A percentile compares a stretch with the other conserved stretches of the same genome.
phyloP scores from a whole-genome alignment of 1,140 invertebrate species.

The Drosophila ogumai region DNA sequence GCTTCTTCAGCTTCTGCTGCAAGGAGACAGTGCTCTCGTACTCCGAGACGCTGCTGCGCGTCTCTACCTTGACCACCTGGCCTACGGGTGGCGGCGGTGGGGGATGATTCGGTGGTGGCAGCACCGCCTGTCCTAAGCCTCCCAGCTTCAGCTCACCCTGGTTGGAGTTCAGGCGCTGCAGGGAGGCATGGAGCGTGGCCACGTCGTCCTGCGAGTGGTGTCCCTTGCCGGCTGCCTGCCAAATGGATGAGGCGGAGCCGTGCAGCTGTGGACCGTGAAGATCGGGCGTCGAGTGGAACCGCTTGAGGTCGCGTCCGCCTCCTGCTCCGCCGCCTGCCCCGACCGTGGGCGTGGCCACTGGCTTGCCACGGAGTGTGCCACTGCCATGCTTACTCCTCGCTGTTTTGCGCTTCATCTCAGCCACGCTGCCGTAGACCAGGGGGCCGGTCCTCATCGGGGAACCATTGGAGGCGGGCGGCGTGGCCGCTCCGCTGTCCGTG shows the following conservation, averaged over 20 bases:
- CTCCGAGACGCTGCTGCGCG: conserved; percentile 84
- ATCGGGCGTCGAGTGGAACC: conserved; percentile 96
- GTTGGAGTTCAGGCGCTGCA: conserved; percentile 77
- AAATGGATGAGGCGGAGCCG: conserved; percentile 81
- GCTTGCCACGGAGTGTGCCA: conserved; percentile 79
- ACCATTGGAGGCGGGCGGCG: conserved; percentile 86
- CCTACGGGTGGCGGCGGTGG: conserved; percentile 90
- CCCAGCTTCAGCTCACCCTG: conserved; percentile 28
- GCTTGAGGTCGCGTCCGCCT: conserved; percentile 87
- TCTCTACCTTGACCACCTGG: conserved; percentile 91
- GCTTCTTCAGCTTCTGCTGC: conserved; percentile 80
- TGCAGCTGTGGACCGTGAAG: conserved; percentile 84
- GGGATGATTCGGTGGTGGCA: conserved; percentile 90
- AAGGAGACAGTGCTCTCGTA: conserved; percentile 84
- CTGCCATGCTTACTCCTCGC: conserved; percentile 85
- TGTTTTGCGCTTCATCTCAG: conserved; percentile 94
- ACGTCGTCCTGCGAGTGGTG: conserved; percentile 92
- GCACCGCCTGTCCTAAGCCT: conserved; percentile 20
- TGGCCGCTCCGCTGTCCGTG: conserved; percentile 85
- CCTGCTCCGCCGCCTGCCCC: conserved; percentile 32
- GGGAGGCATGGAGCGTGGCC: conserved; percentile 85
- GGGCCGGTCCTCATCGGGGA: conserved; percentile 88
- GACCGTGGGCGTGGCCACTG: conserved; percentile 84
- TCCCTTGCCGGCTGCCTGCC: conserved; percentile 85
- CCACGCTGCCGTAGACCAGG: conserved; percentile 95